Evolutionary conservation across 2,113 vertebrate species (phyloP).

Genomic region (Aplodontia rufa): DNA sequence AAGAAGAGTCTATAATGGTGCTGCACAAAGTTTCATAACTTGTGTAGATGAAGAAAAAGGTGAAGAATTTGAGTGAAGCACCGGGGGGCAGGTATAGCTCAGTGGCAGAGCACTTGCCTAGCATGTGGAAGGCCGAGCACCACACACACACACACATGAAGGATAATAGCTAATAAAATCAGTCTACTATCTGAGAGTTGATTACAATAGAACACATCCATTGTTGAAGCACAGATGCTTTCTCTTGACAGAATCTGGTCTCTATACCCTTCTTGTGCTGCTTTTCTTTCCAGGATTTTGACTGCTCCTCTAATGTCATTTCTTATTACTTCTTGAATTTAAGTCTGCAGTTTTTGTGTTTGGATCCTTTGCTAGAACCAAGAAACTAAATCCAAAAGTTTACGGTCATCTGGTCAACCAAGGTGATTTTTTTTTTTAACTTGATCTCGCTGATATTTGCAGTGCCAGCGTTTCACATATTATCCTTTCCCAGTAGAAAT

Average conservation of each 20-base stretch:
- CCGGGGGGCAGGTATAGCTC: not conserved
- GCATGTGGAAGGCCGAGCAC: not conserved
- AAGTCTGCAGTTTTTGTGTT: not conserved
- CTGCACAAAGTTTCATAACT: not conserved
- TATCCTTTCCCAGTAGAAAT: constrained; percentile 30
- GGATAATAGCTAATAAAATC: not conserved
- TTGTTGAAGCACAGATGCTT: not conserved
- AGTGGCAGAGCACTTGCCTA: not conserved
- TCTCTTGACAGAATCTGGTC: not conserved
- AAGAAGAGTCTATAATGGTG: not conserved
- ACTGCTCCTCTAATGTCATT: constrained; percentile 40
- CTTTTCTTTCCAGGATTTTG: not conserved
- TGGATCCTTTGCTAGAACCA: not conserved
- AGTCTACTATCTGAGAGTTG: not conserved
- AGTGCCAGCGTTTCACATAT: not conserved
- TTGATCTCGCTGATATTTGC: constrained; percentile 37
- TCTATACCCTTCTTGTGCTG: not conserved
- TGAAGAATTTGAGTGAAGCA: not conserved
- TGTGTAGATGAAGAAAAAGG: not conserved
- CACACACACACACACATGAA: not conserved
- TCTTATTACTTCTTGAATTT: constrained; percentile 27
- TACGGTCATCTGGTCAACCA: constrained; percentile 33
- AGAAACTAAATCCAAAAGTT: constrained; percentile 36
- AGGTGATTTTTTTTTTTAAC: constrained; percentile 30
- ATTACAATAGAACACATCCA: not conserved